These are phyloP conservation scores for Parapristionchus giblindavisi DNA, from an alignment of 2,888 invertebrate genomes.

Conservation along the genomic window DNA sequence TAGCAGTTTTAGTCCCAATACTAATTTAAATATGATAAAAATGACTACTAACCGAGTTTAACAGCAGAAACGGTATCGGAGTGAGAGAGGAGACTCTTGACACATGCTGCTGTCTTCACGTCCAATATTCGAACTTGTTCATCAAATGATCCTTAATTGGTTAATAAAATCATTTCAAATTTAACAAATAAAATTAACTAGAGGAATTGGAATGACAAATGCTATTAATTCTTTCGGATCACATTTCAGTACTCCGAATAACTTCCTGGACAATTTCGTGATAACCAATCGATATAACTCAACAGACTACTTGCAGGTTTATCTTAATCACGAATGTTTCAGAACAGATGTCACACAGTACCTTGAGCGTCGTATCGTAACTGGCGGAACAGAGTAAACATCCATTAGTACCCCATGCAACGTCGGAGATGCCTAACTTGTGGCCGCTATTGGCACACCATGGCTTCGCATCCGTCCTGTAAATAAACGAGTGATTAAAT, in stretches of 20 bases:
- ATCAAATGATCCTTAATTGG: constrained; percentile 95
- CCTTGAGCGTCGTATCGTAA: constrained; percentile 92
- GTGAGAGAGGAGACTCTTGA: constrained; percentile 97
- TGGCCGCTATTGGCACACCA: constrained; percentile 84
- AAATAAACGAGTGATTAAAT: constrained; percentile 69
- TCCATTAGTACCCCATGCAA: constrained; percentile 97
- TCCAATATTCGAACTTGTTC: constrained; percentile 99
- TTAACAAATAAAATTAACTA: too few relatives aligned
- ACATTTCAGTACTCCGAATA: too few relatives aligned
- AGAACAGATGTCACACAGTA: too few relatives aligned
- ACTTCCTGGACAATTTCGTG: too few relatives aligned
- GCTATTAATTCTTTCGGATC: too few relatives aligned
- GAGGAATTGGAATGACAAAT: too few relatives aligned
- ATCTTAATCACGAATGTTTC: too few relatives aligned
- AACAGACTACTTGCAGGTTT: too few relatives aligned
- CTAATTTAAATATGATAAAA: too few relatives aligned
- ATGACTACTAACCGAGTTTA: constrained; percentile 61
- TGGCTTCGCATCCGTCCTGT: constrained; percentile 88
- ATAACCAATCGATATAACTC: too few relatives aligned
- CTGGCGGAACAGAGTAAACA: constrained; percentile 90
- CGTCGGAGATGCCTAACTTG: constrained; percentile 97
- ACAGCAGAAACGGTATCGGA: constrained; percentile 98
- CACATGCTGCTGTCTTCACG: constrained; percentile 93
- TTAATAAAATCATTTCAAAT: too few relatives aligned
- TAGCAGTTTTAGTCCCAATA: too few relatives aligned